Base-by-base conservation (phyloP, 2,888 invertebrate genomes). In the Oscheius sp. region DNA sequence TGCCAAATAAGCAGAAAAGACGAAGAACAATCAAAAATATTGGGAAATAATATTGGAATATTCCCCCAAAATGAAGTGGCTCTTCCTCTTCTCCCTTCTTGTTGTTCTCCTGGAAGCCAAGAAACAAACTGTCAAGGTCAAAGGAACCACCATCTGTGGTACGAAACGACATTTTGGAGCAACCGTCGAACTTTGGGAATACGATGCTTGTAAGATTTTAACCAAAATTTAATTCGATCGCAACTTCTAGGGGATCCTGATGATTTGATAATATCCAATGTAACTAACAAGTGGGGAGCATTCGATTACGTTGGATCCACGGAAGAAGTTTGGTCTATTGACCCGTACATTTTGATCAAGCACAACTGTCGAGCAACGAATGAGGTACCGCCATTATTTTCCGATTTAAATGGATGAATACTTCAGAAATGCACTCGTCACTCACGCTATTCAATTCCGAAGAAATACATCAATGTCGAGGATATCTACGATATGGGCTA, bases 191-290 rank as follows among this genome's bases (percentile, higher is more conserved):
- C 74, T 83, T 6, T 78, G 75, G 74, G 83, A 83, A 55, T 71
- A 77, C 45, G 83, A 83, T 69, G 80, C 80, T 25, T 69, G 83
- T 83, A n/a, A 75, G 79, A n/a, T 76, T 56, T n/a, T 43, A 12
- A 35, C n/a, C 35, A 16, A 18, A 29, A 9, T 52, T 18, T 52
- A 18, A 52, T 16, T 16, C 7, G n/a, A n/a, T n/a, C n/a, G n/a
- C n/a, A n/a, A n/a, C n/a, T 78, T 79, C 58, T 61, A 83, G 83
- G 81, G 41, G 83, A 83, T 66, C 83, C 81, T 49, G 77, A 83
- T 71, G 83, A 83, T 64, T 70, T 76, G 35, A 72, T 83, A 29
- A 73, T 76, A 13, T 23, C 52, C 5, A 77, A 80, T 12, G 76
- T 76, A 49, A 79, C 83, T 64, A 77, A 83, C 76, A 74, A 69